A percentile compares a stretch with the other conserved stretches of the same genome.
Conservation (phyloP, 2,888 invertebrate genomes). For the Steinernema scapterisci region DNA sequence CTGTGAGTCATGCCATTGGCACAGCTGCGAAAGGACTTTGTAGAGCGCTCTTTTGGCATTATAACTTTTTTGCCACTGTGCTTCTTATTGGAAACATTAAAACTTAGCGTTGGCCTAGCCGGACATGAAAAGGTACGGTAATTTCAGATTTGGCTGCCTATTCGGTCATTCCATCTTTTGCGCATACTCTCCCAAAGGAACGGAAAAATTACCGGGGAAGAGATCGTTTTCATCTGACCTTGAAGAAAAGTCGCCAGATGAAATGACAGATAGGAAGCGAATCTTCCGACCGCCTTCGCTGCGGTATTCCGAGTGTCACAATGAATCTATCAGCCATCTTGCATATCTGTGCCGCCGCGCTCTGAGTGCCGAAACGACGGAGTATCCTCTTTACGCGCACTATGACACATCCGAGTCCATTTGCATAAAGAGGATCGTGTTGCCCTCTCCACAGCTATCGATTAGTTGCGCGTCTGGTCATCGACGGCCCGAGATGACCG, state of each 20-base stretch:
- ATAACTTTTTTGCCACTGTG: no score
- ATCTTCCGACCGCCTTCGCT: not conserved
- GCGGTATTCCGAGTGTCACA: slow-evolving; percentile 6
- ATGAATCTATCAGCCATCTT: not conserved
- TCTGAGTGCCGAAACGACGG: slow-evolving; percentile 2
- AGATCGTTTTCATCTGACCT: not conserved
- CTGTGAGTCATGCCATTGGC: not conserved
- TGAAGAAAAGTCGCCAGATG: slow-evolving; percentile 3
- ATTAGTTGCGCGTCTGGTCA: slow-evolving; percentile 6
- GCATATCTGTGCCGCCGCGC: not conserved
- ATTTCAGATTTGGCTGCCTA: not conserved
- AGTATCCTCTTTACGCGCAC: not conserved
- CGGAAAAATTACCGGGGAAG: not conserved
- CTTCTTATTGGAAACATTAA: no score
- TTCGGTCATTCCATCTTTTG: not conserved
- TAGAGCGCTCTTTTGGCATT: no score
- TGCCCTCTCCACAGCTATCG: not conserved
- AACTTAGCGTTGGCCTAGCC: no score
- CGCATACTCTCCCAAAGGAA: not conserved
- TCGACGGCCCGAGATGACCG: not conserved
- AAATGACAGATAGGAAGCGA: slow-evolving; percentile 10
- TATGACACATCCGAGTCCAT: slow-evolving; percentile 6
- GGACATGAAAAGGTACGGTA: no score
- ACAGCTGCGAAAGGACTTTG: no score
- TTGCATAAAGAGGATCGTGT: slow-evolving; percentile 10